These are phyloP conservation scores for Nestor notabilis DNA, from an alignment of 2,113 vertebrate genomes.

Conservation along the genomic window DNA sequence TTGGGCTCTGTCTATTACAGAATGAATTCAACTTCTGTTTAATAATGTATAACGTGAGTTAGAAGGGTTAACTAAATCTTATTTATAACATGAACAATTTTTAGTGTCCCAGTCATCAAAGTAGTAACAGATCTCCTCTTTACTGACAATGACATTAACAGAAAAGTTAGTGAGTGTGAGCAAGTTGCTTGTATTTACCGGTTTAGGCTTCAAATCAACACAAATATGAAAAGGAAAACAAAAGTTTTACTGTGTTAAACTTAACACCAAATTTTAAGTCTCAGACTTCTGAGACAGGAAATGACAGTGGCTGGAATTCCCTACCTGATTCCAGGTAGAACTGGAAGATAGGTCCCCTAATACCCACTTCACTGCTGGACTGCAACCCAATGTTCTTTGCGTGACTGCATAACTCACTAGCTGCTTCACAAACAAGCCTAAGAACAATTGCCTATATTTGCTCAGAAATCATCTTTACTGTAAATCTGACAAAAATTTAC, in stretches of 20 bases:
- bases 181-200: background rate
- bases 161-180: background rate
- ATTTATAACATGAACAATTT: background rate
- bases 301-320: background rate
- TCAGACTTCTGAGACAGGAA: background rate
- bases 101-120: background rate
- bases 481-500: background rate
- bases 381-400: background rate
- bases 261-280: background rate
- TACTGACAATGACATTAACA: background rate
- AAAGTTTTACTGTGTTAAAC: background rate
- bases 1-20: background rate
- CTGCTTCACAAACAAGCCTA: background rate
- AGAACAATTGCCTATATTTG: background rate
- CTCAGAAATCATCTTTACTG: background rate
- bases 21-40: background rate
- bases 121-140: background rate
- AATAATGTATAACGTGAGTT: background rate
- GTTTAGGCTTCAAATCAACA: background rate
- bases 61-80: background rate
- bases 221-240: background rate
- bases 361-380: background rate
- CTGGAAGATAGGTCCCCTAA: background rate
- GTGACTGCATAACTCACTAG: background rate
- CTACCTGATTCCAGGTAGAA: background rate